Evolutionary conservation across 2,113 vertebrate species (phyloP).

Genomic region (Dinomys branickii): DNA sequence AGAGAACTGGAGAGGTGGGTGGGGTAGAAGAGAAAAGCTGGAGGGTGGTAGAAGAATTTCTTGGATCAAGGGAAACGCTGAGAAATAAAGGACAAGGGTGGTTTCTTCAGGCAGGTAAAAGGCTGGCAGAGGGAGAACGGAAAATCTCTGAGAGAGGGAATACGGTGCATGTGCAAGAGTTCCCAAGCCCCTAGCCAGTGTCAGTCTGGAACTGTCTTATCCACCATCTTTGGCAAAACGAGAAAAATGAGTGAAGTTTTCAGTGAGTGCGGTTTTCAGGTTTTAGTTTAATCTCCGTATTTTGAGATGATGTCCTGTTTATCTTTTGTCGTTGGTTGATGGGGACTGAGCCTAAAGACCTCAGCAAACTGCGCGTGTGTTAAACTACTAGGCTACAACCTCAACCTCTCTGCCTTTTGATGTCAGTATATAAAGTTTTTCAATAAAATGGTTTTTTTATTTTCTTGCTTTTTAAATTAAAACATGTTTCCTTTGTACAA

Average conservation of each 20-base stretch:
- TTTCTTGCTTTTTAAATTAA: not conserved
- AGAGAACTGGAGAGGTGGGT: not conserved
- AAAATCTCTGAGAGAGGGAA: not conserved
- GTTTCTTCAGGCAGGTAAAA: not conserved
- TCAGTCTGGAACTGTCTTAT: not conserved
- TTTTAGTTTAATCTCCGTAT: not conserved
- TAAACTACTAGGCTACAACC: not conserved
- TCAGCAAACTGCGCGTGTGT: not conserved
- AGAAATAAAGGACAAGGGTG: not conserved
- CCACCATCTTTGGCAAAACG: slow-evolving; percentile 6
- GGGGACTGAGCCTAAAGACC: not conserved
- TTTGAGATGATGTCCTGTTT: not conserved
- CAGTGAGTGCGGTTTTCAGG: not conserved
- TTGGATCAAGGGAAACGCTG: not conserved
- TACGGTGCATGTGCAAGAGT: rapidly evolving
- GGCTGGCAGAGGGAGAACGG: not conserved
- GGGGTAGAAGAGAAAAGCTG: not conserved
- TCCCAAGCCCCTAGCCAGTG: not conserved
- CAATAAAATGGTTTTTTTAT: not conserved
- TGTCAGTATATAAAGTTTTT: not conserved
- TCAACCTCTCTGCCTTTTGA: not conserved
- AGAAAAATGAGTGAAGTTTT: not conserved
- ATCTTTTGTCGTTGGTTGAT: not conserved
- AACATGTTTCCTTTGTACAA: not conserved
- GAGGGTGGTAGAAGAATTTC: not conserved